Evolutionary conservation across 1,140 invertebrate species (phyloP).

Genomic region (Condylostylus longicornis): DNA sequence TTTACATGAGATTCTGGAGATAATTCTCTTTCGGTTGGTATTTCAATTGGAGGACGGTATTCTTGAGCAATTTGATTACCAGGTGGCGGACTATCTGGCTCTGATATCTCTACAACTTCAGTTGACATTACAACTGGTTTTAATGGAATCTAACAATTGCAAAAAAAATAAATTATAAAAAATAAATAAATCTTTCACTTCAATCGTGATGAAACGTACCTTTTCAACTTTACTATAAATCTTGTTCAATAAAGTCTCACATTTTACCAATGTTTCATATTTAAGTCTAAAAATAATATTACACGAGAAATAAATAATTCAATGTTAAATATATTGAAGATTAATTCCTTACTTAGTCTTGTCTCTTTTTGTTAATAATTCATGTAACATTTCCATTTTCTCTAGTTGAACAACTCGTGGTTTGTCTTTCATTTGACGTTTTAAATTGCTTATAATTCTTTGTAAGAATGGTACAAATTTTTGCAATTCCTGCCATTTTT

Average conservation of each 20-base stretch:
- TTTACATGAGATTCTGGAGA: too few species aligned
- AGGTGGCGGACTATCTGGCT: slow-evolving; percentile 6
- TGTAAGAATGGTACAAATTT: slow-evolving; percentile 10
- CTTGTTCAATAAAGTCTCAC: slow-evolving; percentile 9
- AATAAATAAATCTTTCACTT: neutral
- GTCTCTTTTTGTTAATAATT: slow-evolving; percentile 6
- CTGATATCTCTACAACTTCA: slow-evolving; percentile 5
- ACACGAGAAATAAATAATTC: neutral
- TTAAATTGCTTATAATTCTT: slow-evolving; percentile 9
- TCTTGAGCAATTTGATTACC: neutral
- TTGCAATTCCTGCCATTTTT: slow-evolving; percentile 6
- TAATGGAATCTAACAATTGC: neutral
- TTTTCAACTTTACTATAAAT: slow-evolving; percentile 10
- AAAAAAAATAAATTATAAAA: slow-evolving; percentile 3
- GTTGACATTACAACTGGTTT: neutral
- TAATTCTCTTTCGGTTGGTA: slow-evolving; percentile 7
- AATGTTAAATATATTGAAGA: too few species aligned
- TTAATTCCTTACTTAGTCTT: slow-evolving; percentile 10
- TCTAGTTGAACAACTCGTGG: slow-evolving; percentile 7
- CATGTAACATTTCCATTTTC: slow-evolving; percentile 11
- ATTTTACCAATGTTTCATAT: slow-evolving; percentile 10
- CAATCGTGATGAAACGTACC: slow-evolving; percentile 1
- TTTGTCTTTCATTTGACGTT: slow-evolving; percentile 5
- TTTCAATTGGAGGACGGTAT: slow-evolving; percentile 3
- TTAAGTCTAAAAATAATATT: slow-evolving; percentile 7